Evolutionary conservation across 2,797 vertebrate species (phyloP).

Genomic region (Onychomys torridus): DNA sequence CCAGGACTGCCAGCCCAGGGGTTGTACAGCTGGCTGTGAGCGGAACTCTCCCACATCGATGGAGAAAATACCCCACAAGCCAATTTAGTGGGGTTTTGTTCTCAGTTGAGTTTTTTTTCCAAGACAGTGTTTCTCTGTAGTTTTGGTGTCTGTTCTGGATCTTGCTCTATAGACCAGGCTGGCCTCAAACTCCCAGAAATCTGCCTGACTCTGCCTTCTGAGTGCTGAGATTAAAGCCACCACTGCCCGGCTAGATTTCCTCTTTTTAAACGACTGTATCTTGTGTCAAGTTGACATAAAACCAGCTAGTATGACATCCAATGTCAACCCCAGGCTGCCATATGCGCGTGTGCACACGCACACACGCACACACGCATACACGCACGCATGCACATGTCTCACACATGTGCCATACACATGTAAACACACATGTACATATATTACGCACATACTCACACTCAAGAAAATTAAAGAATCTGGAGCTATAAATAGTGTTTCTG

Average conservation of each 20-base stretch:
- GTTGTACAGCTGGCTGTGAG: background rate
- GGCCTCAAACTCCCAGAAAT: too few relatives aligned
- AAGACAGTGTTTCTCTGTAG: too few relatives aligned
- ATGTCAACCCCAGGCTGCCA: background rate
- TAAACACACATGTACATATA: background rate
- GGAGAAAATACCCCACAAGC: background rate
- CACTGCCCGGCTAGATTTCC: too few relatives aligned
- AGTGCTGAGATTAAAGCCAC: too few relatives aligned
- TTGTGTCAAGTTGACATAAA: background rate
- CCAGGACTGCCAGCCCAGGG: background rate
- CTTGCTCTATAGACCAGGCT: too few relatives aligned
- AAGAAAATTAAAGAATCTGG: background rate
- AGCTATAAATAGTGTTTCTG: background rate
- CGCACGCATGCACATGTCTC: background rate
- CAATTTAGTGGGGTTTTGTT: background rate
- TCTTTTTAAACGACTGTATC: background rate
- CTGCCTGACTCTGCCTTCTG: too few relatives aligned
- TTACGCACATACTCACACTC: background rate
- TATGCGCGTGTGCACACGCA: background rate
- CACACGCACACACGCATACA: background rate
- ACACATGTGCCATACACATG: background rate
- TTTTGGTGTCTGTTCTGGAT: too few relatives aligned
- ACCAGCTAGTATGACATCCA: too few relatives aligned
- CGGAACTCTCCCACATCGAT: too few relatives aligned
- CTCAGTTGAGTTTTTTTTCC: background rate